Base-by-base conservation (phyloP, 2,888 invertebrate genomes). In the Rosalia funebris region DNA sequence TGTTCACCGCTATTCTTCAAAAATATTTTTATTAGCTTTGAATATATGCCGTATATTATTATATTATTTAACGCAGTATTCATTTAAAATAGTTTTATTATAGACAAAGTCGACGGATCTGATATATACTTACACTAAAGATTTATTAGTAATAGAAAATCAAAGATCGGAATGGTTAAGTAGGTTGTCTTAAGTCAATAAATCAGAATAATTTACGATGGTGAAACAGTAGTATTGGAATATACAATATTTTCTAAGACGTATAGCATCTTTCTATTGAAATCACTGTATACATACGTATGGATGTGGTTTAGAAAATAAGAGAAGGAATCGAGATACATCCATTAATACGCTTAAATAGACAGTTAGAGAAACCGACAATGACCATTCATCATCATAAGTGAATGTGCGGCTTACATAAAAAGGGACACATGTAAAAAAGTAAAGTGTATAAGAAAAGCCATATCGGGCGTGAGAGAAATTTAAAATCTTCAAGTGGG, bases 331-430 rank as follows among this genome's bases (percentile, higher is more conserved):
- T 60, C 60, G 57, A 61, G 46, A 61, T 60, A 63, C 63, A 52
- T 63, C 63, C 66, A 66, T 70, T 72, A 72, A 71, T 71, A 73
- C 72, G 71, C 72, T 70, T 72, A 71, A 76, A 74, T 74, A 75
- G 68, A 65, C 72, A 72, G 70, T 74, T 72, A 72, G 69, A 66
- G 68, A 48, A 60, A 65, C 71, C 71, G 69, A 71, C 71, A 65
- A 70, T 62, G 67, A 44, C 65, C 69, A 71, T 76, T 57, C 63
- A 77, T 77, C 77, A 77, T 77, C 70, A 50, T 71, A 75, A 77
- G 75, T 76, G 75, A 76, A 72, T 71, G 34, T 34, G 73, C 58
- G 75, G 72, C 74, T 71, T 65, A 63, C 65, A 73, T 65, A 68
- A 72, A 75, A 71, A 65, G 65, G 68, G 71, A 74, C 74, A 74